Evolutionary conservation across 2,888 invertebrate genomes (phyloP).

Genomic region (Stenolophus ochropezus): DNA sequence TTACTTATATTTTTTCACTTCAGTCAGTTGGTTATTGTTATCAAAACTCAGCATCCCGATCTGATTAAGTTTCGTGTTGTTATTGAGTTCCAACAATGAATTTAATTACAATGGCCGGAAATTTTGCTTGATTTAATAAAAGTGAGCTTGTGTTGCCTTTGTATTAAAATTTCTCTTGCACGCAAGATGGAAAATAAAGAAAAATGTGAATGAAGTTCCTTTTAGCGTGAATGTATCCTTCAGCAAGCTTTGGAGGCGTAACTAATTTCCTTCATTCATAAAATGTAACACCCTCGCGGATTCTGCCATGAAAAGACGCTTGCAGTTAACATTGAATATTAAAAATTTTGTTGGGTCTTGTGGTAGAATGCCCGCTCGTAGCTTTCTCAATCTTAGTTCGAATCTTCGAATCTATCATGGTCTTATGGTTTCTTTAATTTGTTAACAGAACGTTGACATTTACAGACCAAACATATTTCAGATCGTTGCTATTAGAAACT

Average conservation of each 20-base stretch:
- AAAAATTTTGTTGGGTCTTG: no score
- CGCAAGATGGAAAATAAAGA: background rate
- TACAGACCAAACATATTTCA: no score
- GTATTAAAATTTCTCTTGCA: background rate
- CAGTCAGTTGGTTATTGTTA: no score
- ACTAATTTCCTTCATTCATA: conserved; percentile 4
- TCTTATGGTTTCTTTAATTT: no score
- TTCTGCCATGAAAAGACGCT: background rate
- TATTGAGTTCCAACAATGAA: background rate
- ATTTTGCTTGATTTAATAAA: background rate
- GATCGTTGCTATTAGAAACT: no score
- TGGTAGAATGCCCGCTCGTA: no score
- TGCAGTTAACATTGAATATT: no score
- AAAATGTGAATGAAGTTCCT: background rate
- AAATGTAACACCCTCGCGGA: background rate
- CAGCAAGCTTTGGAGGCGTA: background rate
- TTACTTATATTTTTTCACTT: no score
- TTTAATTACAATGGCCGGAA: background rate
- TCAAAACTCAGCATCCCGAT: no score
- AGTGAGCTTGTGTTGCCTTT: background rate
- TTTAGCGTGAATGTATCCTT: background rate
- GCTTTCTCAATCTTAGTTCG: no score
- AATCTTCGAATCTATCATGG: no score
- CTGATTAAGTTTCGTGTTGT: background rate
- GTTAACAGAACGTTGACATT: no score